These are phyloP conservation scores for Meliscaeva auricollis DNA, from an alignment of 2,888 invertebrate species.

Conservation along the genomic window DNA sequence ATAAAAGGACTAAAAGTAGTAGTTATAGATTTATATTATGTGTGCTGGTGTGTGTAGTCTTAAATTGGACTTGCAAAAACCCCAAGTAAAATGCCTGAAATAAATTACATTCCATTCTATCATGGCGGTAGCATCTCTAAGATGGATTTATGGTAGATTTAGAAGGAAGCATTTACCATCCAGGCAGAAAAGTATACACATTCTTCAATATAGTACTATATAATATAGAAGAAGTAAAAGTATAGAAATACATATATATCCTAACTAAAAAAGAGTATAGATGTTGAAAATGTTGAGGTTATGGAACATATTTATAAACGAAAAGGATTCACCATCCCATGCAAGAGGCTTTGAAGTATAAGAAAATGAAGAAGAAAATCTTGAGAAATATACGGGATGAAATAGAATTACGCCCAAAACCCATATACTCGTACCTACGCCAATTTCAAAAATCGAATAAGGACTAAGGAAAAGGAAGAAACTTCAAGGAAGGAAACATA, in stretches of 20 bases:
- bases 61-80: constrained; percentile 38
- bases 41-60: constrained; percentile 1
- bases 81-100: constrained; percentile 64
- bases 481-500: constrained; percentile 44
- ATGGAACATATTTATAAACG: constrained; percentile 66
- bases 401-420: constrained; percentile 42
- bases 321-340: constrained; percentile 69
- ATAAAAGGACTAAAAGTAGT: constrained; percentile 13
- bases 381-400: constrained; percentile 36
- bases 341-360: constrained; percentile 12
- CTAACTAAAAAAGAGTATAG: too few species aligned
- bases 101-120: constrained; percentile 70
- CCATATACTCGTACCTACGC: neutral
- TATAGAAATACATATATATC: neutral
- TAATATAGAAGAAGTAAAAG: neutral
- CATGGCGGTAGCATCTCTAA: constrained; percentile 65
- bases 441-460: constrained; percentile 51
- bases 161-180: constrained; percentile 22
- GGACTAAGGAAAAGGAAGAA: constrained; percentile 11
- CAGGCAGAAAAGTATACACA: constrained; percentile 29
- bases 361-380: constrained; percentile 32
- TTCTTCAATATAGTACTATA: constrained; percentile 1
- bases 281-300: constrained; percentile 63
- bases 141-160: constrained; percentile 68
- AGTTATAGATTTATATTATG: neutral